These are phyloP conservation scores for Calameuta pallipes DNA, from an alignment of 2,888 invertebrate genomes.

Conservation along the genomic window DNA sequence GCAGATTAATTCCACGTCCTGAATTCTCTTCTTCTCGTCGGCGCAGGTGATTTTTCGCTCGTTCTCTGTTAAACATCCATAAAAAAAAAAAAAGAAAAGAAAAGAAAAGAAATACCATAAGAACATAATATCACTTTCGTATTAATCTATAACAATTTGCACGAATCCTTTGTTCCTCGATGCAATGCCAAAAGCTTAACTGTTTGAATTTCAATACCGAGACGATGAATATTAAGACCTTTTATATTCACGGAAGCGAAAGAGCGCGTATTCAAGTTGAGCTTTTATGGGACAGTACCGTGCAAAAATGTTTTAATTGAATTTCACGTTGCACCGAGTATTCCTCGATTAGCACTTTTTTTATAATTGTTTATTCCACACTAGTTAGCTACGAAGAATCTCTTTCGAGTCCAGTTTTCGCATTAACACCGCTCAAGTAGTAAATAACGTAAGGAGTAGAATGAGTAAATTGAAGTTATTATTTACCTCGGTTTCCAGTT, in stretches of 20 bases:
- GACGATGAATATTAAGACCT: neutral
- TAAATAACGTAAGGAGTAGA: neutral
- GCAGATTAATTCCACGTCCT: conserved; percentile 53
- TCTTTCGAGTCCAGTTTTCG: neutral
- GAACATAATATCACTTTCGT: neutral
- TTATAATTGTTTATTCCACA: neutral
- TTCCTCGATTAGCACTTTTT: neutral
- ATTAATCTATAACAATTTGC: neutral
- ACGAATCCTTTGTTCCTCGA: neutral
- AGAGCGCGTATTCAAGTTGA: neutral
- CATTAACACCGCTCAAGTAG: neutral
- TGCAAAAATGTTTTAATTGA: neutral
- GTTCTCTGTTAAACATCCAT: conserved; percentile 56
- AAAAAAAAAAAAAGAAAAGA: conserved; percentile 50
- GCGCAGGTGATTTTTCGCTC: conserved; percentile 58
- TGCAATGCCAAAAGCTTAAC: neutral
- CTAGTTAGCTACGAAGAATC: neutral
- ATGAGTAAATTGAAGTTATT: neutral
- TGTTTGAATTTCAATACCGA: neutral
- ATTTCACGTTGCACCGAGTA: neutral
- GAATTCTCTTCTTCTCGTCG: conserved; percentile 55
- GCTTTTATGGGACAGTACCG: neutral
- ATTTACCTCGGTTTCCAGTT: conserved; percentile 63
- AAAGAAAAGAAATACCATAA: conserved; percentile 25
- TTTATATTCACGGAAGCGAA: neutral